Evolutionary conservation across 2,113 vertebrate species (phyloP), one percentile per base, ranked within the genome.

Genomic region (Pleuronectes platessa): DNA sequence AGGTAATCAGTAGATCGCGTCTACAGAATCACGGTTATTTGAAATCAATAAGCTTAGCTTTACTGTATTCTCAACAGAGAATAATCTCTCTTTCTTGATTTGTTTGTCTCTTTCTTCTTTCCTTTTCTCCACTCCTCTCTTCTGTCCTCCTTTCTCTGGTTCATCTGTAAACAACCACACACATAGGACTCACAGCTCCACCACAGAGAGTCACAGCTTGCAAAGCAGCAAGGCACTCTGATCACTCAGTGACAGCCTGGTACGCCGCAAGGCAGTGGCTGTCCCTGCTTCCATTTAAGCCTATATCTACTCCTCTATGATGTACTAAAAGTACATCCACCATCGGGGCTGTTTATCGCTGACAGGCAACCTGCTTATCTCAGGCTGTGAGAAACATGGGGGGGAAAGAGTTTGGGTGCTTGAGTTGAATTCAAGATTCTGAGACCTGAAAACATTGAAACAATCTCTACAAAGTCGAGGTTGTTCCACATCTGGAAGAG

Each of bases 241-340:
- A 81, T 61, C 64, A 40, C 20, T 42, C 61, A 21, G 56, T 64
- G 75, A 61, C 71, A 71, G 66, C 55, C 56, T 12, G 45, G 47
- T 37, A 35, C 26, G 75, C 71, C 59, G 42, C 47, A 12, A 6
- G 14, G 59, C 64, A 23, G 6, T 27, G 35, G 4, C 60, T 77
- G 70, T 66, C 78, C 62, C 59, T 9, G 68, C 31, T 40, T 60
- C n/a, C 53, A 27, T 71, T 66, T 8, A 17, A 23, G 59, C 26
- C 37, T 11, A 35, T 61, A 55, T 69, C 15, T 37, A 64, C 49
- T 23, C 20, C 6, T 1, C 21, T 26, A 20, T 37, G 40, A 21
- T 58, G 8, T 3, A 37, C 37, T 37, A 2, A 49, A 18, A 12
- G 54, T 11, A 3, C 24, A 68, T 35, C 47, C 54, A 18, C n/a